Base-by-base conservation (phyloP, 2,113 vertebrate species). In the Spea bombifrons region DNA sequence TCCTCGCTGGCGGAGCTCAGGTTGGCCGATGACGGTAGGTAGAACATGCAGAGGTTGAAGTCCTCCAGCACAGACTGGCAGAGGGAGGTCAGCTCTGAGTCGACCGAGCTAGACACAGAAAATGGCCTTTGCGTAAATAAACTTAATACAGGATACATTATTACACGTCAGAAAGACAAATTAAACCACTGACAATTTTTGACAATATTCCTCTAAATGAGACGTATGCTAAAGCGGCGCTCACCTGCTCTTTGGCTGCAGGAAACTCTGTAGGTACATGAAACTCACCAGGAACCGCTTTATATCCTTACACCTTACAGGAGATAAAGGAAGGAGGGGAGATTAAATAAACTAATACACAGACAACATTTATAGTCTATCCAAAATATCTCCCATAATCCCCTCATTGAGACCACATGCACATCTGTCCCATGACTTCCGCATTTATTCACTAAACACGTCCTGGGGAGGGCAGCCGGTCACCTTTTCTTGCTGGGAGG, bases 21-120 rank as follows among this genome's bases (percentile, higher is more conserved):
- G 0, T 86, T 92, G 4, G 89, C 81, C 0, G 92, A 89, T 0
- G 92, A 90, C 0, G 97, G 94, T 81, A 97, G 85, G 89, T 99
- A 99, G 84, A 99, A 99, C 81, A 99, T 92, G 78, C 98, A 98
- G 73, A 99, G 92, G 90, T 99, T 99, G 87, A 99, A 98, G 84
- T 99, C 97, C 84, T 99, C 97, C 86, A 99, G 92, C 83, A 99
- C 96, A 0, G 94, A 95, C 87, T 99, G 97, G 89, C 97, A 99
- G 72, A 99, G 94, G 0, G 94, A 91, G 0, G 97, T 99, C 86
- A 99, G 89, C 89, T 98, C 97, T 0, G 94, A 92, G 85, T 98
- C 96, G 83, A 94, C 84, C 4, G 94, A 88, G 84, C 96, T 99
- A 16, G 73, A 63, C 4, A 47, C 0, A 15, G 16, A 70, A 2